phyloP scores from a whole-genome alignment of 2,113 vertebrate genomes.

The Gallinago paraguaiae region DNA sequence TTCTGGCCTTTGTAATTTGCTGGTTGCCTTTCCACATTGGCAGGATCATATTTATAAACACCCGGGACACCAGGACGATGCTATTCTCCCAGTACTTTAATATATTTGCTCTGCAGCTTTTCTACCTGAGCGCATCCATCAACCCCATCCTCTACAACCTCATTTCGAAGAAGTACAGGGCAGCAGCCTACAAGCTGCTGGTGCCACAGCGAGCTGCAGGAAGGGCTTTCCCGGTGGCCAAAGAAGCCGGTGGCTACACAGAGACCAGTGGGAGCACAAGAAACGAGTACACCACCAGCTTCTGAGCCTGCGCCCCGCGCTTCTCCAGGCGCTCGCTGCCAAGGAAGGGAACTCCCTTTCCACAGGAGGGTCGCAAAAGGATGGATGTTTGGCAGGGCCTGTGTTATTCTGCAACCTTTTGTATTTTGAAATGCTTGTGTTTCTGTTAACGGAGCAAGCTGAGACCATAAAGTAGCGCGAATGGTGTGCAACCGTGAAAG shows the following conservation, averaged over 20 bases:
- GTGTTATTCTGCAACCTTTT: neutral
- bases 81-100: constrained; percentile 88
- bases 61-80: constrained; percentile 73
- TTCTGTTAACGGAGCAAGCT: neutral
- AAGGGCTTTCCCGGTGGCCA: constrained; percentile 42
- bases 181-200: constrained; percentile 81
- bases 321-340: neutral
- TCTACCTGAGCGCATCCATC: constrained; percentile 88
- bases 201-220: constrained; percentile 31
- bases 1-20: constrained; percentile 86
- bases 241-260: constrained; percentile 44
- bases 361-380: neutral
- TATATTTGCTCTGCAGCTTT: constrained; percentile 86
- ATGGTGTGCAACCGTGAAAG: rapidly evolving
- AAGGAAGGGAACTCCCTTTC: neutral
- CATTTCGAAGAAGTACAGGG: constrained; percentile 84
- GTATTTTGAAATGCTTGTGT: neutral
- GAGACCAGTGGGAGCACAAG: constrained; percentile 72
- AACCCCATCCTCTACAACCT: constrained; percentile 90
- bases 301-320: rapidly evolving
- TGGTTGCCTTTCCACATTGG: constrained; percentile 89
- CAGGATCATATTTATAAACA: constrained; percentile 85
- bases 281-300: neutral
- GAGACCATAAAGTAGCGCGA: neutral
- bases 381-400: neutral